Evolutionary conservation across 2,888 invertebrate species (phyloP).

Genomic region (Sepiola atlantica): DNA sequence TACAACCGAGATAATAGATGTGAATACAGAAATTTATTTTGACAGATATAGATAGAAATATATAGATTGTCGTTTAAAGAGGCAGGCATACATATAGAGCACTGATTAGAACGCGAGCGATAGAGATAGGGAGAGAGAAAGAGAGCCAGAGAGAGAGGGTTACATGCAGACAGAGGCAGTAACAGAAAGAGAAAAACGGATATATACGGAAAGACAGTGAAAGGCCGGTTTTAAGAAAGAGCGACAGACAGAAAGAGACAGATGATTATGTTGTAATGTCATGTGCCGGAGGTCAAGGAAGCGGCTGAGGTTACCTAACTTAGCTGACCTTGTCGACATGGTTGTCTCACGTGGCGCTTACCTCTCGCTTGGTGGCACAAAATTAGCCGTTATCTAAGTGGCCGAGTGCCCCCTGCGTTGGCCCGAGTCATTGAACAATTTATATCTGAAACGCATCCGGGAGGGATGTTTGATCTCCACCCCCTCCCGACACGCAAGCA

Average conservation of each 20-base stretch:
- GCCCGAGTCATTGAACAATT: slow-evolving; percentile 6
- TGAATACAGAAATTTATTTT: too few relatives aligned
- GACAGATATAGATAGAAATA: too few relatives aligned
- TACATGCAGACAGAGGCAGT: neutral
- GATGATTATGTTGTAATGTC: neutral
- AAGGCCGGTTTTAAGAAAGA: neutral
- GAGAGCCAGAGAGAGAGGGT: neutral
- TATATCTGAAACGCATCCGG: slow-evolving; percentile 12
- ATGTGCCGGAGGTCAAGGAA: neutral
- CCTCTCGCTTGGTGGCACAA: slow-evolving; percentile 8
- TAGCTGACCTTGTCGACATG: neutral
- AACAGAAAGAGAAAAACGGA: neutral
- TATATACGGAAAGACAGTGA: too few relatives aligned
- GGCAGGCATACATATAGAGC: too few relatives aligned
- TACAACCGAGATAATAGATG: too few relatives aligned
- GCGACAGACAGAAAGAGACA: neutral
- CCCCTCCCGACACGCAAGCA: too few relatives aligned
- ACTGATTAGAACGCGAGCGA: too few relatives aligned
- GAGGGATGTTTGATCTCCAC: neutral
- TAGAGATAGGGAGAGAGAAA: neutral
- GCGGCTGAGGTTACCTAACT: neutral
- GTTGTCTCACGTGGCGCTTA: neutral
- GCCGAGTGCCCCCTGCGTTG: neutral
- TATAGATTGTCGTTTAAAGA: too few relatives aligned
- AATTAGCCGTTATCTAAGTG: neutral